A percentile compares a stretch with the other conserved stretches of the same genome.
Evolutionary conservation across 2,888 invertebrate genomes (phyloP).

Genomic region (Stomorhina lunata): DNA sequence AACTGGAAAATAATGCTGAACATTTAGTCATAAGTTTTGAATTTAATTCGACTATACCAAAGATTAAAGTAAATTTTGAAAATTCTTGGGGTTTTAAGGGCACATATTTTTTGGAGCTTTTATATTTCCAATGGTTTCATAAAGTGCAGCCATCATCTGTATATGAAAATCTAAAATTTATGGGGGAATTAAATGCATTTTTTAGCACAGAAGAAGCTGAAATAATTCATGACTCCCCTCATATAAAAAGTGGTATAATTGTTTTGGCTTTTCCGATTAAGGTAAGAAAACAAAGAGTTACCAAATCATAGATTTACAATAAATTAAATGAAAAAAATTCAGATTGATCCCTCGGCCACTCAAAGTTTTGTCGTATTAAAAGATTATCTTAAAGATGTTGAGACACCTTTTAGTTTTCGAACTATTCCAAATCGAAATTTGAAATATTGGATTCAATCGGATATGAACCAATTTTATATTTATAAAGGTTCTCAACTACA

Average conservation of each 20-base stretch:
- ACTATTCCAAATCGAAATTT: background rate
- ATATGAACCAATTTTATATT: background rate
- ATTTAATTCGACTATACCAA: background rate
- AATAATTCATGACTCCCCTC: background rate
- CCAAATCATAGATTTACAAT: no score
- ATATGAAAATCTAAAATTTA: slow-evolving; percentile 1
- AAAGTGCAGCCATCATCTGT: background rate
- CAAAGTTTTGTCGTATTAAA: background rate
- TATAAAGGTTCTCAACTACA: background rate
- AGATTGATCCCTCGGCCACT: background rate
- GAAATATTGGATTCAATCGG: background rate
- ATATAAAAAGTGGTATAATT: background rate
- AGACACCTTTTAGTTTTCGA: no score
- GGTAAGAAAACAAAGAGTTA: background rate
- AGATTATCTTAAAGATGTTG: background rate
- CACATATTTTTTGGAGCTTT: background rate
- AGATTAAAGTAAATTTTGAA: background rate
- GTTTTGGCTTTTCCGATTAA: background rate
- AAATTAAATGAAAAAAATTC: background rate
- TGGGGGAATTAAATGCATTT: background rate
- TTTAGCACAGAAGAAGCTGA: background rate
- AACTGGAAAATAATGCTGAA: background rate
- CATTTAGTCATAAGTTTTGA: background rate
- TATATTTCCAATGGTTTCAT: slow-evolving; percentile 29
- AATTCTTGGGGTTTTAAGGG: background rate